Base-by-base conservation (phyloP, 2,797 vertebrate genomes). In the Danio albolineatus region DNA sequence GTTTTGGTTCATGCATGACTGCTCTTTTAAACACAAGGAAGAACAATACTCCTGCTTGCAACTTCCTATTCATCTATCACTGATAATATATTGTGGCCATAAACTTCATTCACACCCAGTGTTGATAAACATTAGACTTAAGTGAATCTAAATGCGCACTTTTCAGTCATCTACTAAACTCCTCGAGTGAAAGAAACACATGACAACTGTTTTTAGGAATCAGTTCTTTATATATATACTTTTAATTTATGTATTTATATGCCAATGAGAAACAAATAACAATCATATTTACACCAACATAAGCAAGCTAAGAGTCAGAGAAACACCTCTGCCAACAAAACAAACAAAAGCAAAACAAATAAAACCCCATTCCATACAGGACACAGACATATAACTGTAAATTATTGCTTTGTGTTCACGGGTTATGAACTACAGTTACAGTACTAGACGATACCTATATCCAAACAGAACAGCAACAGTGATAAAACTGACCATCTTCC, bases 341-440 rank as follows among this genome's bases (percentile, higher is more conserved):
- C 92, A 90, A 87, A 92, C 88, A 6, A 2, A 7, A 12, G 1
- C 0, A 7, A 4, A 21, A 28, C 28, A 28, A 8, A 90, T 93
- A 89, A 86, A 92, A 88, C 90, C 90, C 91, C 89, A 91, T 90
- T 92, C 89, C 90, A 90, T 88, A 91, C 87, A 91, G 90, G 90
- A 93, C 93, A 92, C 85, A 90, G 89, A 91, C 83, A 90, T 87
- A 91, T 86, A 93, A 91, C 89, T 91, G 87, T 89, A 91, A 94
- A 93, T 95, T 94, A 94, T 94, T 95, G 94, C 93, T 94, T 91
- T 79, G 87, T 91, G 93, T 80, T 85, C 75, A 92, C 48, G 1
- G 21, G 17, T 94, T 90, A 93, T 89, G 89, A 88, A 80, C 89
- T 90, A 85, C 93, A 93, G 73, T 91, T 93, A 94, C 90, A 77